These are phyloP conservation scores for Ceratosolen fusciceps DNA, from an alignment of 1,140 invertebrate species.

Conservation along the genomic window DNA sequence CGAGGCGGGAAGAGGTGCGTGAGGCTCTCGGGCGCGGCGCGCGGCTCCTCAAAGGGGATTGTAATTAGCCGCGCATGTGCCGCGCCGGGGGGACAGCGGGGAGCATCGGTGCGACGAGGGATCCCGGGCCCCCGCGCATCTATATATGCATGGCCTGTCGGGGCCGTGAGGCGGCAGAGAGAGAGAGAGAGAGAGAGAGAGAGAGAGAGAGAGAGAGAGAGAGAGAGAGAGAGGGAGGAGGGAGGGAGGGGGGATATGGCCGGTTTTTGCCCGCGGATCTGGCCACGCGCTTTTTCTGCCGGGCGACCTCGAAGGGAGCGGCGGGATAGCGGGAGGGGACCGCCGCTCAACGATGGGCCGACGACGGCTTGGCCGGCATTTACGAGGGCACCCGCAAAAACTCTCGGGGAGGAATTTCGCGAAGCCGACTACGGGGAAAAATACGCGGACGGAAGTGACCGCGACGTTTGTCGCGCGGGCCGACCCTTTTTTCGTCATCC, in stretches of 20 bases:
- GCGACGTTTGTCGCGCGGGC: background rate
- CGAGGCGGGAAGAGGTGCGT: background rate
- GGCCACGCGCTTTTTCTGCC: conserved; percentile 11
- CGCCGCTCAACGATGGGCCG: too few species aligned
- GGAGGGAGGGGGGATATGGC: too few species aligned
- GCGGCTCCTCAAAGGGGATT: conserved; percentile 48
- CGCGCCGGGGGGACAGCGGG: background rate
- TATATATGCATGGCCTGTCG: background rate
- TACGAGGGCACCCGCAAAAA: conserved; percentile 6
- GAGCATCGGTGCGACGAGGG: background rate
- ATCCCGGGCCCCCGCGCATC: background rate
- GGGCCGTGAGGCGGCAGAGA: too few species aligned
- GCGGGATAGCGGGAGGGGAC: too few species aligned
- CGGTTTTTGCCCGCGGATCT: conserved; percentile 34
- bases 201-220: too few species aligned
- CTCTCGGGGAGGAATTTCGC: conserved; percentile 29
- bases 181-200: too few species aligned
- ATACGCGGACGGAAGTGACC: background rate
- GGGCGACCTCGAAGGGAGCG: background rate
- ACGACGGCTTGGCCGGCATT: background rate
- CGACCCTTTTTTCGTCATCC: background rate
- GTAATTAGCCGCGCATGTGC: conserved; percentile 50
- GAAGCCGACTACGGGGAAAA: conserved; percentile 1
- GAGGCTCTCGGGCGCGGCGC: background rate
- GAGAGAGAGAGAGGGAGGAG: too few species aligned